A percentile compares a stretch with the other conserved stretches of the same genome.
Evolutionary conservation across 2,113 vertebrate genomes (phyloP).

Genomic region (Arenaria interpres): DNA sequence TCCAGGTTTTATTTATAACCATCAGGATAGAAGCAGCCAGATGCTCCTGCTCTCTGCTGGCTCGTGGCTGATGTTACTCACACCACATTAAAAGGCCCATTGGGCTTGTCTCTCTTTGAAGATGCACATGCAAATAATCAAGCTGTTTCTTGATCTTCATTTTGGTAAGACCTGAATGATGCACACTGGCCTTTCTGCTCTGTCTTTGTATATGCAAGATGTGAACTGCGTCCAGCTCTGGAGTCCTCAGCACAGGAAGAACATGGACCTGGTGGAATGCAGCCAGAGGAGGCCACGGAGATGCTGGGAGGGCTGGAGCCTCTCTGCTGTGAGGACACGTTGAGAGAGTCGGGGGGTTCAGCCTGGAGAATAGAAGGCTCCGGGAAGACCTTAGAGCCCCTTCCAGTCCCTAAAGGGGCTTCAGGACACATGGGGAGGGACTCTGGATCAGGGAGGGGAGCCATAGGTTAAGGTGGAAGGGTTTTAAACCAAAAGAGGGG

Average conservation of each 20-base stretch:
- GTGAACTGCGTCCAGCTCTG: background rate
- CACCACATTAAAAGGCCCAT: background rate
- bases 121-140: background rate
- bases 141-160: background rate
- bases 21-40: background rate
- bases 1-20: background rate
- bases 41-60: background rate
- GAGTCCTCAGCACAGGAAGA: background rate
- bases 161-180: background rate
- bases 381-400: background rate
- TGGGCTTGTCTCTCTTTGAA: background rate
- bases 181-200: background rate
- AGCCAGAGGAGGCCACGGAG: background rate
- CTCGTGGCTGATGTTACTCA: background rate
- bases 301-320: background rate
- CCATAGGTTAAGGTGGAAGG: background rate
- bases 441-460: background rate
- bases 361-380: background rate
- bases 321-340: background rate
- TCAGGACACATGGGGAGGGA: background rate
- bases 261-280: background rate
- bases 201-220: background rate
- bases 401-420: background rate
- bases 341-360: background rate
- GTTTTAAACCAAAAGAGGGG: background rate